A percentile compares a stretch with the other conserved stretches of the same genome.
phyloP scores from a whole-genome alignment of 2,113 vertebrate species.

The Saimiri boliviensis region DNA sequence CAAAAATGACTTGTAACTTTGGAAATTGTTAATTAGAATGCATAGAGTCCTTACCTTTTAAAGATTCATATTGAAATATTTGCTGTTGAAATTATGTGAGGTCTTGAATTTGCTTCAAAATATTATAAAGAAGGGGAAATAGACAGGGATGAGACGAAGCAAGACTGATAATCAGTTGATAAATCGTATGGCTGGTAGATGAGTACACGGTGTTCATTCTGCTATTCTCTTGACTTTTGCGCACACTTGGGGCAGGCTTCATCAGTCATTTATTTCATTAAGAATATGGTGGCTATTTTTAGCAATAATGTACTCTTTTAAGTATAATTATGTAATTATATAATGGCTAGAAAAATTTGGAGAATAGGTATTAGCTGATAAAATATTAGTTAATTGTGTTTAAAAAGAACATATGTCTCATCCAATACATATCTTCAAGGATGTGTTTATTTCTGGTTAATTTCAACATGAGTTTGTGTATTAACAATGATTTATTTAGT shows the following conservation, averaged over 20 bases:
- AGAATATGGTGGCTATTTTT: background rate
- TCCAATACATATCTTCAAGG: background rate
- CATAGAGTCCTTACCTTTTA: background rate
- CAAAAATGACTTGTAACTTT: background rate
- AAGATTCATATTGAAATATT: background rate
- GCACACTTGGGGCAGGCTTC: background rate
- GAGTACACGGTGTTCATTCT: background rate
- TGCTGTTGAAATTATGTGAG: background rate
- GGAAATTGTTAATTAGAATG: background rate
- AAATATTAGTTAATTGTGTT: background rate
- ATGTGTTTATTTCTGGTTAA: background rate
- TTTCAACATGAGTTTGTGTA: background rate
- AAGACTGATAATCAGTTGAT: background rate
- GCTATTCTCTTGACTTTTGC: background rate
- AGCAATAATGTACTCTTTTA: background rate
- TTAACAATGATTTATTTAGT: background rate
- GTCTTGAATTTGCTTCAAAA: background rate
- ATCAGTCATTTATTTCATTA: background rate
- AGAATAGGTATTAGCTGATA: background rate
- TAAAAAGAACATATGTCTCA: background rate
- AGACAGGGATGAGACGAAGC: background rate
- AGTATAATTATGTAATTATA: background rate
- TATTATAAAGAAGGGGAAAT: background rate
- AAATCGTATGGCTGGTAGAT: background rate
- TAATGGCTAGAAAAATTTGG: background rate